Percentiles rank a stretch among this genome's conserved stretches.
Evolutionary conservation across 2,797 vertebrate species (phyloP).

Genomic region (Poeciliopsis presidionis): DNA sequence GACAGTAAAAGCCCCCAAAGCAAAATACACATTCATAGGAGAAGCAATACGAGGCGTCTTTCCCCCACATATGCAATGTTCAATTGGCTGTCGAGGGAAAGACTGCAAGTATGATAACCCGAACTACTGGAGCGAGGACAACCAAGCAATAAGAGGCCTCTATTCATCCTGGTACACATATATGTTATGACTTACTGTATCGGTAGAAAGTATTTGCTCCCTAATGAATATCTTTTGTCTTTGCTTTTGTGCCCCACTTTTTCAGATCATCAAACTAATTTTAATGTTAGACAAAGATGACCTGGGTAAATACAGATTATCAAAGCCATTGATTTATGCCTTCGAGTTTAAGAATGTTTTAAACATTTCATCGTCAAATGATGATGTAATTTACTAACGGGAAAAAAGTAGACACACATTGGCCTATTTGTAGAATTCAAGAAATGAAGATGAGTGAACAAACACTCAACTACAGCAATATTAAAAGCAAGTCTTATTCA

Average conservation of each 20-base stretch:
- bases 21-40: slow-evolving; percentile 91
- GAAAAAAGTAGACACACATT: background rate
- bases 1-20: slow-evolving; percentile 84
- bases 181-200: background rate
- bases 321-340: no score
- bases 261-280: background rate
- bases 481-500: background rate
- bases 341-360: no score
- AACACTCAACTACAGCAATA: no score
- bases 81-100: slow-evolving; percentile 90
- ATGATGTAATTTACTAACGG: background rate
- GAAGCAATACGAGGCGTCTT: slow-evolving; percentile 90
- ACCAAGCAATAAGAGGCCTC: slow-evolving; percentile 92
- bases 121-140: slow-evolving; percentile 86
- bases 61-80: slow-evolving; percentile 91
- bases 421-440: background rate
- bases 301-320: background rate
- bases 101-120: slow-evolving; percentile 97
- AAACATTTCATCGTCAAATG: background rate
- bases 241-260: background rate
- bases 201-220: background rate
- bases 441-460: no score
- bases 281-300: background rate
- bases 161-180: slow-evolving; percentile 92
- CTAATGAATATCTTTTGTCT: background rate